Base-by-base conservation (phyloP, 2,797 vertebrate genomes). In the Chrysocyon brachyurus region DNA sequence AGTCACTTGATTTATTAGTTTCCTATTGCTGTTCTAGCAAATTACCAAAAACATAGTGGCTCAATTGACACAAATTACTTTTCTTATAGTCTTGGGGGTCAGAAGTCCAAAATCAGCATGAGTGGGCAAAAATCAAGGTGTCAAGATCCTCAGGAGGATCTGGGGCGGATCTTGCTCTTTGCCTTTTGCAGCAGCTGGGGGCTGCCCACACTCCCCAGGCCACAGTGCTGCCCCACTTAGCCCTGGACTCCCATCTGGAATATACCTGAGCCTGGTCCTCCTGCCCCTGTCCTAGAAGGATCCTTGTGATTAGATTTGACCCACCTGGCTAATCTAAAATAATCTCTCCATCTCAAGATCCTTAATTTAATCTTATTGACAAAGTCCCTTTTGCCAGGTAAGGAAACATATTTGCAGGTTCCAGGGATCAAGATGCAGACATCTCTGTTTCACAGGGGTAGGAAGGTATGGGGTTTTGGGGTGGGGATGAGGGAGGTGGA, bases 211-310 rank as follows among this genome's bases (percentile, higher is more conserved):
- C 15, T 16, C 36, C 22, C 57, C 17, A 36, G 49, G 12, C 92
- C 12, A 1, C 1, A 19, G 56, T 1, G 31, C 6, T 0, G 0
- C 22, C 12, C 68, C 14, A 2, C 8, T 46, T 57, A 59, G 6
- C 68, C 33, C 28, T 63, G 26, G 10, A 2, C 14, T 15, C 40
- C 64, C n/a, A 33, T 21, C 40, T 33, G 22, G 22, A 17, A 3
- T 15, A 7, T 2, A n/a, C 77, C 84, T 46, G 31, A 78, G 17
- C 59, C 61, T 4, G 8, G 12, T 11, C 54, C n/a, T 64, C 49
- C 9, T 33, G 15, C n/a, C 31, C 63, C 14, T 33, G 11, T 57
- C 36, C 49, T 12, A 12, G 28, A 61, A 24, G 14, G 1, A 31
- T 24, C 9, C 31, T 26, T 12, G 19, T 28, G 49, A 72, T 91